phyloP scores from a whole-genome alignment of 1,140 invertebrate genomes.

The Pseudomyrmex gracilis region DNA sequence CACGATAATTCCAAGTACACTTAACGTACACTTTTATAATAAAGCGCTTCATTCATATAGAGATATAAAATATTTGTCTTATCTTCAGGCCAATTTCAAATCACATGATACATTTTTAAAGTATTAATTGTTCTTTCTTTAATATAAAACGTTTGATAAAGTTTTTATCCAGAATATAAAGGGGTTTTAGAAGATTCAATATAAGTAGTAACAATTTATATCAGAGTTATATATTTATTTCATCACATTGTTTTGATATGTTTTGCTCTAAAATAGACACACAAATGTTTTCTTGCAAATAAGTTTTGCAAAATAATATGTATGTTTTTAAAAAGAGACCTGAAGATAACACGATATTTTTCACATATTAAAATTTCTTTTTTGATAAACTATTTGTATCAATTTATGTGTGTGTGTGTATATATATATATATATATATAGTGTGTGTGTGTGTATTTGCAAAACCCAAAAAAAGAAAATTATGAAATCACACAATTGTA shows the following conservation, averaged over 20 bases:
- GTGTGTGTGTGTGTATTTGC: no score
- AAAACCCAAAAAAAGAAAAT: conserved; percentile 45
- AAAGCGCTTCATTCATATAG: conserved; percentile 30
- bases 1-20: conserved; percentile 14
- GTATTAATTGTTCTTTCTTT: conserved; percentile 25
- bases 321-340: conserved; percentile 47
- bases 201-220: conserved; percentile 5
- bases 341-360: conserved; percentile 48
- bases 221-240: conserved; percentile 18
- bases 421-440: not conserved
- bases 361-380: conserved; percentile 34
- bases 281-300: not conserved
- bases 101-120: conserved; percentile 19
- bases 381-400: conserved; percentile 34
- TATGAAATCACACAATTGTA: conserved; percentile 29
- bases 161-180: conserved; percentile 13
- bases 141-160: conserved; percentile 9
- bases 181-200: not conserved
- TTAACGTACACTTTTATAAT: conserved; percentile 60
- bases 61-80: conserved; percentile 43
- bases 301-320: not conserved
- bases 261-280: conserved; percentile 29
- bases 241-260: conserved; percentile 66
- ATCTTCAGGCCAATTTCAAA: conserved; percentile 51
- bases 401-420: not conserved